phyloP scores from a whole-genome alignment of 2,113 vertebrate species.

The Tiliqua scincoides region DNA sequence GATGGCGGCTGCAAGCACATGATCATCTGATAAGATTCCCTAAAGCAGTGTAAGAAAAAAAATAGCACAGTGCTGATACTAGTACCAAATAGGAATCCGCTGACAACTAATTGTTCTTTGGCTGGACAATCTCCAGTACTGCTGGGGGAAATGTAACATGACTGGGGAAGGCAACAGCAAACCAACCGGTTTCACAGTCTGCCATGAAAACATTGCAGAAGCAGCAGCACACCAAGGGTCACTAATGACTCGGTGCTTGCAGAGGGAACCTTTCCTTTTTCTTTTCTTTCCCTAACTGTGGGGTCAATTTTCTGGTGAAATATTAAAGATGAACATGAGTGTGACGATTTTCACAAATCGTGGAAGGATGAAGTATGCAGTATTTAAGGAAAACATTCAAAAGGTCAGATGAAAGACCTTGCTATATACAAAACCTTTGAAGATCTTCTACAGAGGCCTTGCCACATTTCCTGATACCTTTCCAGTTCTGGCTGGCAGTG shows the following conservation, averaged over 20 bases:
- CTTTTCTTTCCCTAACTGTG: too few relatives aligned
- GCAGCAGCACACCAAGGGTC: too few relatives aligned
- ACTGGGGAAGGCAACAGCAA: too few relatives aligned
- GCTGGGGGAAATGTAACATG: too few relatives aligned
- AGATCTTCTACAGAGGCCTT: too few relatives aligned
- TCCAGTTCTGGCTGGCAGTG: too few relatives aligned
- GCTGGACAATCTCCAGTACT: fast-evolving
- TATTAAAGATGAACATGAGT: neutral
- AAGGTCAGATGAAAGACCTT: neutral
- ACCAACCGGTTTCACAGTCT: too few relatives aligned
- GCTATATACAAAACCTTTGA: neutral
- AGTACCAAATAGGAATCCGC: neutral
- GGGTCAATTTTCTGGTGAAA: neutral
- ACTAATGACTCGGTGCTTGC: too few relatives aligned
- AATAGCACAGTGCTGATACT: fast-evolving
- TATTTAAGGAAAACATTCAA: neutral
- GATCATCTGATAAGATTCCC: conserved; percentile 94
- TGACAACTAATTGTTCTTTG: neutral
- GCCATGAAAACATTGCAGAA: too few relatives aligned
- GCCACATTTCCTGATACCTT: too few relatives aligned
- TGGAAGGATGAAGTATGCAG: neutral
- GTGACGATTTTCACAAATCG: neutral
- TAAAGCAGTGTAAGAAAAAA: conserved; percentile 59
- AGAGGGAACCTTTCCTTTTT: too few relatives aligned
- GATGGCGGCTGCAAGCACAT: conserved; percentile 89